Conservation (phyloP, 2,797 vertebrate species). For the Anolis apletophallus region DNA sequence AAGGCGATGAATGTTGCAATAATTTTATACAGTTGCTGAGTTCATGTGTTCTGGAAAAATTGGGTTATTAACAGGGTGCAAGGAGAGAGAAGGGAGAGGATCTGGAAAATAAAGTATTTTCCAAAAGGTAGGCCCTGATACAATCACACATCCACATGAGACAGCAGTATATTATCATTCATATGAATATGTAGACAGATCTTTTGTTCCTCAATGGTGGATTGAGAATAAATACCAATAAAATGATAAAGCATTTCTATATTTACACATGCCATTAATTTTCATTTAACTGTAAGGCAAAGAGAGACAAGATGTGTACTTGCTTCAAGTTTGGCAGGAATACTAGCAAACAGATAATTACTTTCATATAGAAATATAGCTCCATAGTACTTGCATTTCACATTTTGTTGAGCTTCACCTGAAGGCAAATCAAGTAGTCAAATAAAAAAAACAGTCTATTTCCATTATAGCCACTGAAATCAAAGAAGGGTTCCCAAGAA, state of each 20-base stretch:
- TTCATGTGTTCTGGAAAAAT: background rate
- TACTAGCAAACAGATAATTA: background rate
- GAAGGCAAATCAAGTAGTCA: background rate
- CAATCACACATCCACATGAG: background rate
- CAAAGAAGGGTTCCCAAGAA: background rate
- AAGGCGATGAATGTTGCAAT: background rate
- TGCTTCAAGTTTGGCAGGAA: background rate
- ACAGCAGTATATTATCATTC: background rate
- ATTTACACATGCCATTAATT: background rate
- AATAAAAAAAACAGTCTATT: background rate
- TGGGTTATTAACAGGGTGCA: background rate
- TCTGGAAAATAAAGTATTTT: background rate
- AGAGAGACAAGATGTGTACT: background rate
- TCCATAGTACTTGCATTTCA: background rate
- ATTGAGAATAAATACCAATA: background rate
- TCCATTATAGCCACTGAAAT: background rate
- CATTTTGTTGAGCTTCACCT: background rate
- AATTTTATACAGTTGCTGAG: background rate
- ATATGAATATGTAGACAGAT: background rate
- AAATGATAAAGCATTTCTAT: background rate
- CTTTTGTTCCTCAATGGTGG: background rate
- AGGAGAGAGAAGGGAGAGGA: background rate
- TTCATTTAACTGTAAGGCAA: background rate
- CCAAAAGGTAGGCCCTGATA: background rate
- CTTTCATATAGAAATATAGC: background rate